Percentiles rank a stretch among this genome's conserved stretches.
Conservation (phyloP, 2,113 vertebrate species). For the Percina caprodes region DNA sequence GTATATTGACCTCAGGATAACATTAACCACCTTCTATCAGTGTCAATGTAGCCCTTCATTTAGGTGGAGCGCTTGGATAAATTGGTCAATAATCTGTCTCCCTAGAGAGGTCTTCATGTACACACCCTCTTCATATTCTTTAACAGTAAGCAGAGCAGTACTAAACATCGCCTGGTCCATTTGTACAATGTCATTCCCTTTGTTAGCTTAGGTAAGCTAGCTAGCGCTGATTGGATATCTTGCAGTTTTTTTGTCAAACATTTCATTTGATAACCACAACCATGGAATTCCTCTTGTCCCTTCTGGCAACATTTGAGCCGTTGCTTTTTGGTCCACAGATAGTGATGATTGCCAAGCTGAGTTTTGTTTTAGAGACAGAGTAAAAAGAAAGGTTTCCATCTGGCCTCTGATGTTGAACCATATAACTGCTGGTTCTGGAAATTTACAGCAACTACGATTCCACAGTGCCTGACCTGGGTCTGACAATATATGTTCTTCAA, state of each 20-base stretch:
- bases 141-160: slow-evolving; percentile 22
- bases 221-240: slow-evolving; percentile 46
- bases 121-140: slow-evolving; percentile 22
- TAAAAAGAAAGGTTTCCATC: slow-evolving; percentile 2
- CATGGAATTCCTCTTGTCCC: slow-evolving; percentile 19
- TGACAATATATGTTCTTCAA: slow-evolving; percentile 15
- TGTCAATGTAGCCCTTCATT: slow-evolving; percentile 53
- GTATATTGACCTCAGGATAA: slow-evolving; percentile 10
- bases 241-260: slow-evolving; percentile 12
- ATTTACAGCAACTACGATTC: slow-evolving; percentile 53
- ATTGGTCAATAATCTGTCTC: slow-evolving; percentile 20
- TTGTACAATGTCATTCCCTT: slow-evolving; percentile 20
- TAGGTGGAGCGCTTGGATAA: slow-evolving; percentile 27
- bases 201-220: slow-evolving; percentile 49
- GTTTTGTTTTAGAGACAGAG: slow-evolving; percentile 7
- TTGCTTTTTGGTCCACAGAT: slow-evolving; percentile 33
- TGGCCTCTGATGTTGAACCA: slow-evolving; percentile 38
- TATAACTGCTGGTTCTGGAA: slow-evolving; percentile 43
- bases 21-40: slow-evolving; percentile 18
- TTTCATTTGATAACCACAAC: slow-evolving; percentile 25
- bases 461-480: slow-evolving; percentile 46
- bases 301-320: neutral
- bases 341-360: neutral
- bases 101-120: slow-evolving; percentile 7
- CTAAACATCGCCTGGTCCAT: slow-evolving; percentile 37